Evolutionary conservation across 2,888 invertebrate genomes (phyloP).

Genomic region (Itoplectis maculator): DNA sequence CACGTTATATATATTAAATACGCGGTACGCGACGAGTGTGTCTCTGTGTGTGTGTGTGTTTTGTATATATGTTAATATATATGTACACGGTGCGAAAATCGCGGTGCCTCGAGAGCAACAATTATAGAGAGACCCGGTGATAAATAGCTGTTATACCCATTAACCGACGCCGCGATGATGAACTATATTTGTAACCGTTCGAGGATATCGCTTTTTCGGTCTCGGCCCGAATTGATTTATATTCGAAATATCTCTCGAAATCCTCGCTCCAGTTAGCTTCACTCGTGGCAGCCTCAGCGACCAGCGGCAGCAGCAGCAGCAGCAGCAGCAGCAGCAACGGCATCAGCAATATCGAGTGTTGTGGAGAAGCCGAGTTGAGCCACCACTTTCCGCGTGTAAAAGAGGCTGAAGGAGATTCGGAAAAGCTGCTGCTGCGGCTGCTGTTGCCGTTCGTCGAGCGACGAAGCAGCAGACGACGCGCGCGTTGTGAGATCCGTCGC

Average conservation of each 20-base stretch:
- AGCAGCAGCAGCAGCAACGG: not conserved
- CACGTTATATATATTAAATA: conserved; percentile 21
- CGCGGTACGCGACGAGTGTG: not conserved
- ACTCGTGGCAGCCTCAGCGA: not conserved
- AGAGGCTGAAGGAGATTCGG: not conserved
- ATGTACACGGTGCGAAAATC: conserved; percentile 22
- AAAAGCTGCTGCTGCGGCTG: conserved; percentile 25
- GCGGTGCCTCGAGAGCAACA: conserved; percentile 39
- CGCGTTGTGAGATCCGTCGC: conserved; percentile 23
- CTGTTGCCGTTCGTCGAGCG: conserved; percentile 14
- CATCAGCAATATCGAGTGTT: conserved; percentile 10
- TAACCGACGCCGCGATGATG: conserved; percentile 32
- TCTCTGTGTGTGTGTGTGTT: not conserved
- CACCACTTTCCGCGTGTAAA: not conserved
- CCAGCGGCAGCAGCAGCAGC: not conserved
- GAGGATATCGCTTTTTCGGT: conserved; percentile 31
- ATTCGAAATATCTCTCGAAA: conserved; percentile 43
- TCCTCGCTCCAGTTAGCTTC: conserved; percentile 58
- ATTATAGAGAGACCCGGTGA: conserved; percentile 56
- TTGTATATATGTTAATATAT: conserved; percentile 13
- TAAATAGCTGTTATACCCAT: conserved; percentile 39
- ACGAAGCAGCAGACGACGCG: conserved; percentile 33
- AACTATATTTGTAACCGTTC: conserved; percentile 38
- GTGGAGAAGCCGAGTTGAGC: not conserved
- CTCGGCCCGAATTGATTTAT: conserved; percentile 50